These are phyloP conservation scores for Staurois parvus DNA, from an alignment of 2,797 vertebrate genomes.

Conservation along the genomic window DNA sequence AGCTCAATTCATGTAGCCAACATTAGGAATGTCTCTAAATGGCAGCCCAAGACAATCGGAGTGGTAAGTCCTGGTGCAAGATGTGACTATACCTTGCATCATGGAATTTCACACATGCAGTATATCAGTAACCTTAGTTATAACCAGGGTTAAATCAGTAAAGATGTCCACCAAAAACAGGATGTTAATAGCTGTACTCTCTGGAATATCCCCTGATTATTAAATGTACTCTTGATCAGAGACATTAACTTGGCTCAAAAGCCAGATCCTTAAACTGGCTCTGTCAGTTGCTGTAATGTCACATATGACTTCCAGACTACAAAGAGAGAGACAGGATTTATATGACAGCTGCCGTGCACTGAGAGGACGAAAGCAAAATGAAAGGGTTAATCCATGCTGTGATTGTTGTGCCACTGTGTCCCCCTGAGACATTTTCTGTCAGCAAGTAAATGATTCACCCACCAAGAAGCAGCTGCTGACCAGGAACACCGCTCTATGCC, in stretches of 20 bases:
- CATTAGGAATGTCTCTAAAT: too few relatives aligned
- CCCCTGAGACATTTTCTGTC: slow-evolving; percentile 35
- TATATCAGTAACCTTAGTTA: too few relatives aligned
- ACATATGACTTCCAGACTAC: slow-evolving; percentile 11
- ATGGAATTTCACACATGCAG: too few relatives aligned
- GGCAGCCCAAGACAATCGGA: too few relatives aligned
- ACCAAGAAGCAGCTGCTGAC: slow-evolving; percentile 46
- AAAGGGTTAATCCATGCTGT: slow-evolving; percentile 49
- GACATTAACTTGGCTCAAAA: slow-evolving; percentile 11
- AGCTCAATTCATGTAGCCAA: too few relatives aligned
- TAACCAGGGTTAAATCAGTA: background rate
- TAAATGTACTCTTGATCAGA: slow-evolving; percentile 27
- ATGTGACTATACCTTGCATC: too few relatives aligned
- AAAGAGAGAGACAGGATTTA: slow-evolving; percentile 44
- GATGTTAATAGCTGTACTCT: background rate
- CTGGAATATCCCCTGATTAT: background rate
- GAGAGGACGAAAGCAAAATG: background rate
- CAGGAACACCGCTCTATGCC: background rate
- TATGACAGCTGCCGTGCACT: slow-evolving; percentile 41
- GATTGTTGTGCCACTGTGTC: slow-evolving; percentile 2
- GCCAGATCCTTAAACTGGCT: slow-evolving; percentile 11
- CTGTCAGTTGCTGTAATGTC: slow-evolving; percentile 36
- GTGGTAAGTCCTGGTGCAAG: too few relatives aligned
- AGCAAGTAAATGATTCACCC: slow-evolving; percentile 31
- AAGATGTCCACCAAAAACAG: background rate